Evolutionary conservation across 2,113 vertebrate species (phyloP), one percentile per base, ranked within the genome.

Genomic region (Barbus barbus): DNA sequence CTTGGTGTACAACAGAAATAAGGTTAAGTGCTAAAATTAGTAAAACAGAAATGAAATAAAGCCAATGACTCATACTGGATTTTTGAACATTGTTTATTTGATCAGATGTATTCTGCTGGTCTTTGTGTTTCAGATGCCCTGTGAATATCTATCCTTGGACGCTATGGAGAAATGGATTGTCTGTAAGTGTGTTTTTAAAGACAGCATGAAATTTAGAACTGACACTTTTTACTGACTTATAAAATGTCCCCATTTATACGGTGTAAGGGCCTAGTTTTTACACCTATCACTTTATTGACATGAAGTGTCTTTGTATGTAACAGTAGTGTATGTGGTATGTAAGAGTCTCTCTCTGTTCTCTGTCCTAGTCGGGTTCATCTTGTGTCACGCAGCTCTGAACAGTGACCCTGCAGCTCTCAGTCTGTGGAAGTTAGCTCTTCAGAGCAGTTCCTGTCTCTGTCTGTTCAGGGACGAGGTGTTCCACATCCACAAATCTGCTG

Each of bases 91-190:
- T 11, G 16, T 79, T 53, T 9, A 7, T 44, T 16, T 67, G 36
- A 22, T 13, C 26, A 8, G 74, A 20, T 76, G 22, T 46, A 22
- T 85, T 56, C 85, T 24, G 41, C 88, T 83, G 20, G 3, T 53
- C n/a, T 83, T 41, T 84, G 18, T 87, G 7, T 87, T 88, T 84
- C 88, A 97, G 98, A 99, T 99, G 97, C 97, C 98, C 0, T 99
- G 97, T 95, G 97, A 99, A 95, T 99, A 98, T 88, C 94, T 99
- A 7, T 99, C 98, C 53, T 93, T 99, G 93, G 98, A 99, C 90
- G 83, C 96, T 22, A 99, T 99, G 98, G 98, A 99, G 90, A 99
- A 99, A 91, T 99, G 97, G 98, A 99, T 99, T 53, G 97, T 99
- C 83, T 99, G 98, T 99, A 94, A 97, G 98, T 98, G 41, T 83